A percentile compares a stretch with the other conserved stretches of the same genome.
phyloP scores from a whole-genome alignment of 2,113 vertebrate genomes.

The Abramis brama region DNA sequence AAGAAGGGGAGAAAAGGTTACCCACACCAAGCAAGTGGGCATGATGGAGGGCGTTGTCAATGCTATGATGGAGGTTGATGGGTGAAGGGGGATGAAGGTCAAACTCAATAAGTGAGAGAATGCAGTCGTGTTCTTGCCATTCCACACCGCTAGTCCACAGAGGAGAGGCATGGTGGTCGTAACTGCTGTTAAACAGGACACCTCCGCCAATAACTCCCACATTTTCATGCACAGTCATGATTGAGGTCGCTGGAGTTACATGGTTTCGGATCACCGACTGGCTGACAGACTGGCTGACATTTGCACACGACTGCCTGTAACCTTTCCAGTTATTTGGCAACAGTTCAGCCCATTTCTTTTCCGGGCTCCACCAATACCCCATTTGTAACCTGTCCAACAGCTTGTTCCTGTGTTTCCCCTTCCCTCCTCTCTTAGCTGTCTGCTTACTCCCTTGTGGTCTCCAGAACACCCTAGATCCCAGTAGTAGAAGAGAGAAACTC shows the following conservation, averaged over 20 bases:
- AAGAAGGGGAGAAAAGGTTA: slow-evolving; percentile 77
- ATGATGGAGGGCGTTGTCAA: slow-evolving; percentile 83
- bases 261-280: slow-evolving; percentile 76
- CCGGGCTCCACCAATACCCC: slow-evolving; percentile 64
- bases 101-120: slow-evolving; percentile 83
- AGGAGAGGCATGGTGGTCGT: slow-evolving; percentile 58
- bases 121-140: slow-evolving; percentile 70
- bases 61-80: slow-evolving; percentile 86
- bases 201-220: slow-evolving; percentile 53
- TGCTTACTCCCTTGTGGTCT: slow-evolving; percentile 54
- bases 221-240: slow-evolving; percentile 64
- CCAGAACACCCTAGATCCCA: slow-evolving; percentile 76
- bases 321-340: slow-evolving; percentile 83
- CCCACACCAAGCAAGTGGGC: slow-evolving; percentile 78
- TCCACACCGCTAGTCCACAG: slow-evolving; percentile 71
- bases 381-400: slow-evolving; percentile 73
- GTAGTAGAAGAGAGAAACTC: slow-evolving; percentile 74
- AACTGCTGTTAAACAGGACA: slow-evolving; percentile 49
- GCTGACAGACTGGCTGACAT: slow-evolving; percentile 76
- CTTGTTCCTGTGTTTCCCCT: slow-evolving; percentile 73
- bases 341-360: slow-evolving; percentile 69
- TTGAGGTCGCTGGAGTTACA: slow-evolving; percentile 50
- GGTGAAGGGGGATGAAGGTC: slow-evolving; percentile 84
- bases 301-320: slow-evolving; percentile 56
- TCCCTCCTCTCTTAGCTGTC: slow-evolving; percentile 44